Evolutionary conservation across 2,888 invertebrate species (phyloP).

Genomic region (Dynastes grantii): DNA sequence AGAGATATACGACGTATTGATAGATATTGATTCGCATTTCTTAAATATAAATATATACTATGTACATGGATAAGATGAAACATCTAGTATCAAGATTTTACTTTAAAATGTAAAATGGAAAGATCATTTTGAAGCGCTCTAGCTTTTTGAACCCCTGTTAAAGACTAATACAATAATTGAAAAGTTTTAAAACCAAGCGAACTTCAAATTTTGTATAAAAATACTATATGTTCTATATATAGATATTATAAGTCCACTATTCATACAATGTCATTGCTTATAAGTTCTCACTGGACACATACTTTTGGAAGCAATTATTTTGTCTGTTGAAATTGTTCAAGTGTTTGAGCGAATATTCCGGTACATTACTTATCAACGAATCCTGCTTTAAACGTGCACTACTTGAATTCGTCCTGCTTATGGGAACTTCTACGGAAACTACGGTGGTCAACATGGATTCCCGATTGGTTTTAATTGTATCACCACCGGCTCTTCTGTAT

Average conservation of each 20-base stretch:
- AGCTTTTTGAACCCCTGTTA: constrained; percentile 29
- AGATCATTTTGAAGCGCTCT: constrained; percentile 25
- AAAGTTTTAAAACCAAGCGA: neutral
- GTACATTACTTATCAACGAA: constrained; percentile 60
- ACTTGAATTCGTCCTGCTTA: constrained; percentile 61
- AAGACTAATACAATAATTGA: neutral
- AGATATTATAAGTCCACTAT: neutral
- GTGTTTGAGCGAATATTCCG: constrained; percentile 62
- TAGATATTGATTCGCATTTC: too few species aligned
- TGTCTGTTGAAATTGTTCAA: constrained; percentile 59
- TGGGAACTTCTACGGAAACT: constrained; percentile 68
- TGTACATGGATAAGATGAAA: neutral
- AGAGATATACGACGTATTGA: too few species aligned
- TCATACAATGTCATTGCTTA: constrained; percentile 53
- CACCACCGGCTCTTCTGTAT: constrained; percentile 62
- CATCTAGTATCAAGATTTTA: neutral
- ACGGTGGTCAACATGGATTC: constrained; percentile 68
- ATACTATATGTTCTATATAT: neutral
- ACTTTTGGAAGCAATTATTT: constrained; percentile 60
- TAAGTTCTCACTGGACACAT: constrained; percentile 63
- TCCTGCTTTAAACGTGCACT: constrained; percentile 62
- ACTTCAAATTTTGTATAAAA: constrained; percentile 7
- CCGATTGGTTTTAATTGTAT: constrained; percentile 60
- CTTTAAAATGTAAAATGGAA: neutral
- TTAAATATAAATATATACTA: too few species aligned